Base-by-base conservation (phyloP, 2,797 vertebrate genomes). In the Danio kyathit region DNA sequence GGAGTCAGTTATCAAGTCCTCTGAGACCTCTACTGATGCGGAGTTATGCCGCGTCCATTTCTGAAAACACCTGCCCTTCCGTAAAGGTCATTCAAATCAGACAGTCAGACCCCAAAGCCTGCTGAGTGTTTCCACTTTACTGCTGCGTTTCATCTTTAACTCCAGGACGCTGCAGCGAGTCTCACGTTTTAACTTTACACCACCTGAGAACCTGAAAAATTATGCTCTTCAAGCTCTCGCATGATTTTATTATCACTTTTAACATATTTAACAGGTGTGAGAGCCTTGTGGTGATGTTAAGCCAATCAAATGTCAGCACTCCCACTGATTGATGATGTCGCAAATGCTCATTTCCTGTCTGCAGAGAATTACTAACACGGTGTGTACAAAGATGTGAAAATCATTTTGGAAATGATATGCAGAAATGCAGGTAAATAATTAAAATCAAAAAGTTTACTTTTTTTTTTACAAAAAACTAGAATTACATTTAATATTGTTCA, bases 241-340 rank as follows among this genome's bases (percentile, higher is more conserved):
- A 19, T 75, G 59, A 75, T 49, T 41, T 75, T 51, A 75, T 51
- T 75, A 51, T 63, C 29, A 52, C n/a, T 43, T 63, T 61, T 52
- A 79, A 71, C 76, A 61, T 60, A 71, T 63, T 70, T 61, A 71
- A 63, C 48, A 79, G 66, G 66, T 71, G 66, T 61, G 57, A 79
- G 44, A 61, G 41, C 38, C 65, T 79, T 40, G 38, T 71, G 66
- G n/a, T 70, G 56, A 79, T 43, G 59, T 61, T 51, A 75, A 41
- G 12, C 29, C 5, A 79, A 70, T 49, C 29, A 41, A 61, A 61
- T 61, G 29, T 41, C 56, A 63, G 16, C 29, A 75, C 73, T 46
- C 29, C 13, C 13, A 5, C 29, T 71, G 56, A 48, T 71, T 56
- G 63, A 77, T 67, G 19, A 76, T 54, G 43, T 79, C 56, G 40